These are phyloP conservation scores for Leptopilina boulardi DNA, from an alignment of 1,140 invertebrate species.

Conservation along the genomic window DNA sequence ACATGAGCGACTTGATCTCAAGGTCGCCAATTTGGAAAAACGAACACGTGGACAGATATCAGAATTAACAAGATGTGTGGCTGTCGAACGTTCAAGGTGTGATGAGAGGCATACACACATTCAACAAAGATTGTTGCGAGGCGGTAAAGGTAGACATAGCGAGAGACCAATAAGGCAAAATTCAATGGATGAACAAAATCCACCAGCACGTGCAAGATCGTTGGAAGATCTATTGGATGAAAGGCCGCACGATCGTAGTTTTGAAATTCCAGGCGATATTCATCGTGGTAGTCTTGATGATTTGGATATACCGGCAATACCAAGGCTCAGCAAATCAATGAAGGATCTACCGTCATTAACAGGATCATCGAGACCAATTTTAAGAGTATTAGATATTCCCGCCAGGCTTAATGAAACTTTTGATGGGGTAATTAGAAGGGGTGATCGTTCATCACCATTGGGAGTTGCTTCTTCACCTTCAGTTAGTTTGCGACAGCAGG, in stretches of 20 bases:
- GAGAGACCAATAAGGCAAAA: constrained; percentile 76
- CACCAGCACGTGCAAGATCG: constrained; percentile 62
- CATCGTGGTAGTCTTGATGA: constrained; percentile 76
- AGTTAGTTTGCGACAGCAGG: constrained; percentile 54
- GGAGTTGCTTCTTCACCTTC: constrained; percentile 58
- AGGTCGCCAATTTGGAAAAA: constrained; percentile 88
- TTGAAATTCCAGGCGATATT: constrained; percentile 62
- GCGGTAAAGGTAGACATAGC: constrained; percentile 78
- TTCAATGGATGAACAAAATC: constrained; percentile 32
- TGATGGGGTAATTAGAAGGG: constrained; percentile 59
- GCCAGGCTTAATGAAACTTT: constrained; percentile 66
- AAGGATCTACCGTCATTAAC: constrained; percentile 62
- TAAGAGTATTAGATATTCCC: constrained; percentile 59
- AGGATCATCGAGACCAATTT: constrained; percentile 46
- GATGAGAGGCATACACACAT: constrained; percentile 81
- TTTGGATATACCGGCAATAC: constrained; percentile 76
- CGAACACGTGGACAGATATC: constrained; percentile 86
- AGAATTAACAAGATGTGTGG: constrained; percentile 81
- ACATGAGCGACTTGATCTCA: constrained; percentile 86
- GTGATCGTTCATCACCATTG: constrained; percentile 58
- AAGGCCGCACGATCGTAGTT: constrained; percentile 65
- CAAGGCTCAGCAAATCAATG: constrained; percentile 64
- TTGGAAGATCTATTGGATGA: constrained; percentile 71
- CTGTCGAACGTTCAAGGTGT: constrained; percentile 80
- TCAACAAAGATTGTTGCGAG: constrained; percentile 81